phyloP scores from a whole-genome alignment of 1,140 invertebrate species.

The Dendroctonus ponderosae region DNA sequence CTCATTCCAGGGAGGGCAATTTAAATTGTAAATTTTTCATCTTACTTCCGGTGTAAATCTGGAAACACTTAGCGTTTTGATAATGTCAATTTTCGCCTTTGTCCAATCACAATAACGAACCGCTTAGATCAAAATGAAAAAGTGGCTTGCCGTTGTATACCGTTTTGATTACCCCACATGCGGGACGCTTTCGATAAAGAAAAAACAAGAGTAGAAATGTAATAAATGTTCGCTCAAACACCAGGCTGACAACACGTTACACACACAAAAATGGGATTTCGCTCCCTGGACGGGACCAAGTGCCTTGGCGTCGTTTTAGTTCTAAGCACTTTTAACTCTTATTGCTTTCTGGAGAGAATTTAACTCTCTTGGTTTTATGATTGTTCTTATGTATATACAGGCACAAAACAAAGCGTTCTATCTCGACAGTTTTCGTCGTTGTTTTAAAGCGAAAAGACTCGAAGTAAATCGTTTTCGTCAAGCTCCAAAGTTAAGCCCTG shows the following conservation, averaged over 20 bases:
- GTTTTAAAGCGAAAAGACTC: too few species aligned
- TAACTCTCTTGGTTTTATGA: constrained; percentile 16
- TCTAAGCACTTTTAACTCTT: constrained; percentile 22
- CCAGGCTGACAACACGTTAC: constrained; percentile 13
- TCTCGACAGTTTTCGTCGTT: too few species aligned
- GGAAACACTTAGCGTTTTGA: too few species aligned
- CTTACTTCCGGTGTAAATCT: too few species aligned
- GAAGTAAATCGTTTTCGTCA: too few species aligned
- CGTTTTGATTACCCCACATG: not conserved
- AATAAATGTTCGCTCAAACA: constrained; percentile 15
- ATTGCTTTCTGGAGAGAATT: constrained; percentile 26
- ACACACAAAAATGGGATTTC: constrained; percentile 13
- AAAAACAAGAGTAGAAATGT: constrained; percentile 10
- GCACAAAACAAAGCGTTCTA: too few species aligned
- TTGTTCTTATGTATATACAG: constrained; percentile 7
- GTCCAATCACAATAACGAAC: too few species aligned
- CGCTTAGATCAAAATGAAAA: not conserved
- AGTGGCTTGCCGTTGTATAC: not conserved
- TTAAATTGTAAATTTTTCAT: too few species aligned
- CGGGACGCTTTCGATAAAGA: constrained; percentile 1
- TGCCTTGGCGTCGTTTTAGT: constrained; percentile 13
- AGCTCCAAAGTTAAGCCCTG: too few species aligned
- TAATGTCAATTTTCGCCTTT: too few species aligned
- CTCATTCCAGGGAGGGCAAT: too few species aligned
- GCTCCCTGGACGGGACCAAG: constrained; percentile 9